These are phyloP conservation scores for Hymenochirus boettgeri DNA, from an alignment of 2,113 vertebrate genomes.

Conservation along the genomic window DNA sequence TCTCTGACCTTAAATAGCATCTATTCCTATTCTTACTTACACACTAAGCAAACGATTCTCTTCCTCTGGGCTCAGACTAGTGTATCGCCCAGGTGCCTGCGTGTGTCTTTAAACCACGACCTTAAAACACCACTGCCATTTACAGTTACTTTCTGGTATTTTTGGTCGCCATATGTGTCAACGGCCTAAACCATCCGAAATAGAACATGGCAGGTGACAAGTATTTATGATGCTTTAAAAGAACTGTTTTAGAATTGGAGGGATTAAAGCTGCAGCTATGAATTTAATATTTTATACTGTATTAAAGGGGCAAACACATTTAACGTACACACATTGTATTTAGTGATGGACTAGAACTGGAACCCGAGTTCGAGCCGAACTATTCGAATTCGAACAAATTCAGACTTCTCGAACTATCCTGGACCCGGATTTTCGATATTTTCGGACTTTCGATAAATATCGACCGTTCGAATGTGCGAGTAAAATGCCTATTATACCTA, in stretches of 20 bases:
- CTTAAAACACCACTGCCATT: constrained; percentile 21
- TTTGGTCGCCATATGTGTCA: constrained; percentile 19
- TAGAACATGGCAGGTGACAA: constrained; percentile 39
- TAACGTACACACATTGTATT: too few relatives aligned
- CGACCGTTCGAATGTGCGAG: too few relatives aligned
- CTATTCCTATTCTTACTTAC: neutral
- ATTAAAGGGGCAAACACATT: too few relatives aligned
- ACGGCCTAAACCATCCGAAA: constrained; percentile 14
- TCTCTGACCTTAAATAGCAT: constrained; percentile 20
- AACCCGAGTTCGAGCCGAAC: too few relatives aligned
- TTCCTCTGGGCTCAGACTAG: constrained; percentile 26
- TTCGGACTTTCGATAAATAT: too few relatives aligned
- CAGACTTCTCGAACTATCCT: too few relatives aligned
- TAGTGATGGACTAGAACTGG: too few relatives aligned
- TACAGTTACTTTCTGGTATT: constrained; percentile 24
- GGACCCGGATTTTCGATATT: too few relatives aligned
- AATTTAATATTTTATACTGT: too few relatives aligned
- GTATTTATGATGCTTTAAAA: neutral
- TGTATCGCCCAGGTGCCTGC: constrained; percentile 27
- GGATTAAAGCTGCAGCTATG: neutral
- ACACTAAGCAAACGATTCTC: constrained; percentile 24
- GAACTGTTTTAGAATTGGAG: constrained; percentile 5
- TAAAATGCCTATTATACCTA: too few relatives aligned
- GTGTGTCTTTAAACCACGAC: constrained; percentile 23
- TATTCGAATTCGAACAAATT: too few relatives aligned